These are phyloP conservation scores for Hydropsyche betteni DNA, from an alignment of 2,888 invertebrate species.

Conservation along the genomic window DNA sequence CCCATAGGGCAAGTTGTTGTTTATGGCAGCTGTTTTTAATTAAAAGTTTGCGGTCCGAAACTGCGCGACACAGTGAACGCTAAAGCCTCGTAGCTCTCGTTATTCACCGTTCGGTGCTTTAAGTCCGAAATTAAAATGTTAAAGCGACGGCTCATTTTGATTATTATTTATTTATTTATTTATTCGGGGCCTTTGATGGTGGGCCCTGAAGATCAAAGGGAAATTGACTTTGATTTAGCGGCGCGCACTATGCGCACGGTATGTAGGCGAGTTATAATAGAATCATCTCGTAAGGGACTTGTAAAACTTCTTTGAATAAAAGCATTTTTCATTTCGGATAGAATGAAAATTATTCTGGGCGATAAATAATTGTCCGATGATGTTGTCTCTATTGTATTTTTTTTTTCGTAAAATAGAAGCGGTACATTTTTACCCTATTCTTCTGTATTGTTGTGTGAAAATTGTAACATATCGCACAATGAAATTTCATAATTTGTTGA, in stretches of 20 bases:
- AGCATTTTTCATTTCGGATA: conserved; percentile 31
- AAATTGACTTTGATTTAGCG: conserved; percentile 40
- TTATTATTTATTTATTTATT: background rate
- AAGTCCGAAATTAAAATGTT: background rate
- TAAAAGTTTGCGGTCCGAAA: conserved; percentile 28
- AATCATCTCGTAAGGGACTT: conserved; percentile 42
- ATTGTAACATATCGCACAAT: too few species aligned
- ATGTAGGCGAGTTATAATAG: conserved; percentile 47
- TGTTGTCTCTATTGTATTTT: conserved; percentile 27
- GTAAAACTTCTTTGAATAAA: conserved; percentile 33
- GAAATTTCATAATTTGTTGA: too few species aligned
- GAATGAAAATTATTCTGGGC: conserved; percentile 20
- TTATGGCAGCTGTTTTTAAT: conserved; percentile 31
- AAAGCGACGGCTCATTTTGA: background rate
- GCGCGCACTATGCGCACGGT: conserved; percentile 13
- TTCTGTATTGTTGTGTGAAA: too few species aligned
- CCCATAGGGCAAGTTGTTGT: conserved; percentile 28
- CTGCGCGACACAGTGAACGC: background rate
- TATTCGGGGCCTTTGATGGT: background rate
- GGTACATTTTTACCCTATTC: too few species aligned
- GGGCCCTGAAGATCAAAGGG: conserved; percentile 21
- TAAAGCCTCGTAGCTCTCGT: background rate
- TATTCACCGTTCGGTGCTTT: too few species aligned
- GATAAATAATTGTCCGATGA: conserved; percentile 35
- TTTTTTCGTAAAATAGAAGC: too few species aligned